Evolutionary conservation across 2,797 vertebrate genomes (phyloP).

Genomic region (Toxotes lorentzi): DNA sequence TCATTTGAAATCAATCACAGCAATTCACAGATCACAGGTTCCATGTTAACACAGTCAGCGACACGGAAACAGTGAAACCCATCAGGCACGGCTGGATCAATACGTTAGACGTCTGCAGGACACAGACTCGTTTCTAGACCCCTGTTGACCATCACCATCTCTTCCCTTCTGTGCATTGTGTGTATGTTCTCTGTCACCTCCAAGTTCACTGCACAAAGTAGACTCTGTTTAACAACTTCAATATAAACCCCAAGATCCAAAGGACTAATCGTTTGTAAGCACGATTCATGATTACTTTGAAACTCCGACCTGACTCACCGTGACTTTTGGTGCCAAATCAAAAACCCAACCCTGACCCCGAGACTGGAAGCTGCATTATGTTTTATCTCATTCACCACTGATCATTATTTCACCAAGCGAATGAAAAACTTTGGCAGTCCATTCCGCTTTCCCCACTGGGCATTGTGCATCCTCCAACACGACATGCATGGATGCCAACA

Average conservation of each 20-base stretch:
- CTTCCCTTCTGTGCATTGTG: not conserved
- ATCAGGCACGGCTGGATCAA: not conserved
- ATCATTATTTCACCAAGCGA: too few species aligned
- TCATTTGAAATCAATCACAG: conserved; percentile 24
- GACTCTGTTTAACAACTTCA: too few species aligned
- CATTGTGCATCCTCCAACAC: not conserved
- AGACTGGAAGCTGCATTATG: not conserved
- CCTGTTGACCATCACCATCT: not conserved
- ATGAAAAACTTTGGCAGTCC: too few species aligned
- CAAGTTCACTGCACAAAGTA: not conserved
- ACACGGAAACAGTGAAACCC: not conserved
- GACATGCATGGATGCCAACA: not conserved
- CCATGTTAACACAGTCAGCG: conserved; percentile 20
- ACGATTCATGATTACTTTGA: not conserved
- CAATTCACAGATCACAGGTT: conserved; percentile 39
- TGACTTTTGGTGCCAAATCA: not conserved
- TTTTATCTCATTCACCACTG: not conserved
- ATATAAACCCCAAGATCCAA: not conserved
- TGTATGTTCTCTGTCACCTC: not conserved
- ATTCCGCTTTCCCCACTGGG: not conserved
- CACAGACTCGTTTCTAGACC: not conserved
- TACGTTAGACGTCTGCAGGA: not conserved
- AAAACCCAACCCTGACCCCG: not conserved
- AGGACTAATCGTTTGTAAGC: not conserved
- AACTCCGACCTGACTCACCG: not conserved